These are phyloP conservation scores for Fissipunctia ypsillon DNA, from an alignment of 2,888 invertebrate species.

Conservation along the genomic window DNA sequence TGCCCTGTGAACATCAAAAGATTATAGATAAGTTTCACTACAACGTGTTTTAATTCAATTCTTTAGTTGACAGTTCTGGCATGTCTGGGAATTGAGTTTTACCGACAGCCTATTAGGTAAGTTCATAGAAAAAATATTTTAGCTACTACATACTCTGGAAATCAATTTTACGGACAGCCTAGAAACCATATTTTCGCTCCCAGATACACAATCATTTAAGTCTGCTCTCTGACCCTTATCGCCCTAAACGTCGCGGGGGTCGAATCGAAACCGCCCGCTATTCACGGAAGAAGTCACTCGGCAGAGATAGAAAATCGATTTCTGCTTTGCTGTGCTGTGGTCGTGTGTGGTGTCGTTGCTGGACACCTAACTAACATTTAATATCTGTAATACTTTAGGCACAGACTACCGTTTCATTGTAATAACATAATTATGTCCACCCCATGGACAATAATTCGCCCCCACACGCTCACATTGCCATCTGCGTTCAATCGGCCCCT, in stretches of 20 bases:
- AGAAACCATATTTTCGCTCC: background rate
- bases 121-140: background rate
- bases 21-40: background rate
- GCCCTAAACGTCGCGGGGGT: background rate
- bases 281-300: background rate
- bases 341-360: background rate
- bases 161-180: background rate
- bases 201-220: background rate
- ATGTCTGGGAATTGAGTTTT: background rate
- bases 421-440: conserved; percentile 14
- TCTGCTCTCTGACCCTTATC: conserved; percentile 27
- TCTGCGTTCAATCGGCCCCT: conserved; percentile 31
- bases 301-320: conserved; percentile 15
- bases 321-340: background rate
- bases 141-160: background rate
- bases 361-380: background rate
- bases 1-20: background rate
- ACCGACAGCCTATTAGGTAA: background rate
- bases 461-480: conserved; percentile 29
- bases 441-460: background rate
- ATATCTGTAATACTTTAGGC: conserved; percentile 7
- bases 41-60: too few species aligned
- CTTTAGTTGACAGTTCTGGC: too few species aligned
- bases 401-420: conserved; percentile 7
- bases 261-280: background rate